Evolutionary conservation across 2,113 vertebrate genomes (phyloP).

Genomic region (Lampris incognitus): DNA sequence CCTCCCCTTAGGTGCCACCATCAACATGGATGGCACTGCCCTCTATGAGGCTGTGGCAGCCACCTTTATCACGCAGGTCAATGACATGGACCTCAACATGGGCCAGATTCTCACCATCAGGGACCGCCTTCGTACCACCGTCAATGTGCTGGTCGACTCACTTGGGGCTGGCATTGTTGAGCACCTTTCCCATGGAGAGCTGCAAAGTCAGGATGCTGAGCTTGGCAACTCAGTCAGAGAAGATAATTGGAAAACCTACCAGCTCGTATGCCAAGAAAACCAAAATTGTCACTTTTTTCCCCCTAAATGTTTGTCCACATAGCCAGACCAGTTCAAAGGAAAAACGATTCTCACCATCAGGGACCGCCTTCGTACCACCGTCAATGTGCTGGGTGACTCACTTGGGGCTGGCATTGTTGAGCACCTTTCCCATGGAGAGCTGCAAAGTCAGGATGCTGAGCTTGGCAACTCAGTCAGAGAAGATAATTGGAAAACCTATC

Average conservation of each 20-base stretch:
- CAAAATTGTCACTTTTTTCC: too few relatives aligned
- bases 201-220: constrained; percentile 60
- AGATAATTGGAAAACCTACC: too few relatives aligned
- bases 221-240: too few relatives aligned
- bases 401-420: constrained; percentile 89
- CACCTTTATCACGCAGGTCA: constrained; percentile 93
- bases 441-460: constrained; percentile 60
- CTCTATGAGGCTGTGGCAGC: constrained; percentile 91
- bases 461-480: too few relatives aligned
- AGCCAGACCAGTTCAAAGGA: too few relatives aligned
- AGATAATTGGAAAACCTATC: too few relatives aligned
- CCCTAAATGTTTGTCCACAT: too few relatives aligned
- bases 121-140: constrained; percentile 88
- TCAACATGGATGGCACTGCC: constrained; percentile 93
- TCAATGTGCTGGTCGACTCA: constrained; percentile 89
- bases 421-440: constrained; percentile 86
- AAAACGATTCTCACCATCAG: constrained; percentile 88
- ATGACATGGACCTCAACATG: constrained; percentile 90
- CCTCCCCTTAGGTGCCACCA: constrained; percentile 89
- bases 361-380: constrained; percentile 88
- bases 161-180: constrained; percentile 89
- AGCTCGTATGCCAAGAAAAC: too few relatives aligned
- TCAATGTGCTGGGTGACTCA: constrained; percentile 89
- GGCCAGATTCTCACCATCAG: constrained; percentile 93
- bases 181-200: constrained; percentile 86